These are phyloP conservation scores for Glaucidium brasilianum DNA, from an alignment of 2,113 vertebrate species.

Conservation along the genomic window DNA sequence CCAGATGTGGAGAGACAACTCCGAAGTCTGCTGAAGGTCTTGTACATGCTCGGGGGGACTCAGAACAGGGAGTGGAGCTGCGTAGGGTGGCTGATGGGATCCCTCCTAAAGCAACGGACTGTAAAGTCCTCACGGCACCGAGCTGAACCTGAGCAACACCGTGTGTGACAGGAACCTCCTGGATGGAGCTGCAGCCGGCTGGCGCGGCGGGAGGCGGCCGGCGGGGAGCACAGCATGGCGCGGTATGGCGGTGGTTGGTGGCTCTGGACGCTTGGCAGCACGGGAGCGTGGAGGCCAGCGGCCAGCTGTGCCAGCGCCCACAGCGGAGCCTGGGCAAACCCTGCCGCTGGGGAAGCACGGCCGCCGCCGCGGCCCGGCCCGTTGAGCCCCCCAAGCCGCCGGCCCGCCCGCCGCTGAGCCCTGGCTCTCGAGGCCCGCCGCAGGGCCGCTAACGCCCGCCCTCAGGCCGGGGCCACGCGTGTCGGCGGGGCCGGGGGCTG, in stretches of 20 bases:
- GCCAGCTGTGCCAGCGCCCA: not conserved
- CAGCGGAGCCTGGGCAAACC: too few relatives aligned
- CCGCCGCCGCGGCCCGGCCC: too few relatives aligned
- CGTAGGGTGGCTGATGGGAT: too few relatives aligned
- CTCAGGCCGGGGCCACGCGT: not conserved
- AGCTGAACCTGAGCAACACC: not conserved
- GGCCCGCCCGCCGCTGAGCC: too few relatives aligned
- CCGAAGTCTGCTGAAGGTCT: not conserved
- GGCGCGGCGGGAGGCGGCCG: not conserved
- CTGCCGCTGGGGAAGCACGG: not conserved
- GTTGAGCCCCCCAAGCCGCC: too few relatives aligned
- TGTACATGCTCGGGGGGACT: rapidly evolving
- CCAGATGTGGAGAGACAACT: too few relatives aligned
- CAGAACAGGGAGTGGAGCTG: rapidly evolving
- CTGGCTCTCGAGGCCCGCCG: too few relatives aligned
- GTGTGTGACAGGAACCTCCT: not conserved
- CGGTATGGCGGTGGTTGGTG: rapidly evolving
- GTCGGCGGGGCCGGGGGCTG: not conserved
- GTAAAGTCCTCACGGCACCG: rapidly evolving
- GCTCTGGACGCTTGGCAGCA: rapidly evolving
- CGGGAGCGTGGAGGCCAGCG: rapidly evolving
- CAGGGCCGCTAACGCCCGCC: too few relatives aligned
- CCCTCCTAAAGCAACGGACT: not conserved
- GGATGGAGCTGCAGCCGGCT: not conserved
- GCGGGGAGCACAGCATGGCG: too few relatives aligned